These are phyloP conservation scores for Synanthedon myopaeformis DNA, from an alignment of 2,888 invertebrate species.

Conservation along the genomic window DNA sequence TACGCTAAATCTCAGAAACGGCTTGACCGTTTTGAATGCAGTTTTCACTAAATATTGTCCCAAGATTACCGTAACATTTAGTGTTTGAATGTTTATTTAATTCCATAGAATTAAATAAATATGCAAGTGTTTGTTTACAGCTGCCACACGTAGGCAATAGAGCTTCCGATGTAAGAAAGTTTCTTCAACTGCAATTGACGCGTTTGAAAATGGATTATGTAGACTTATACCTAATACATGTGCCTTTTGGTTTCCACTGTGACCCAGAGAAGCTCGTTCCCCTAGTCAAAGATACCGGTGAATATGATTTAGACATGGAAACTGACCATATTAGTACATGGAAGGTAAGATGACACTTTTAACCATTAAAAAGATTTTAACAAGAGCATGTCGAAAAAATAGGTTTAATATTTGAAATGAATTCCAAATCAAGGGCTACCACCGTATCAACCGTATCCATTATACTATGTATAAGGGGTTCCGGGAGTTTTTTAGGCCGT, in stretches of 20 bases:
- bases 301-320: slow-evolving; percentile 69
- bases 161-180: slow-evolving; percentile 74
- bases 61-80: neutral
- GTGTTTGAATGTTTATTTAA: neutral
- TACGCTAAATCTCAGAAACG: no score
- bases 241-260: slow-evolving; percentile 76
- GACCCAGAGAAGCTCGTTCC: slow-evolving; percentile 68
- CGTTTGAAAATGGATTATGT: slow-evolving; percentile 77
- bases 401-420: neutral
- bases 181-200: slow-evolving; percentile 73
- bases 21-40: no score
- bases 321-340: slow-evolving; percentile 78
- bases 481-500: no score
- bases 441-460: no score
- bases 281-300: slow-evolving; percentile 68
- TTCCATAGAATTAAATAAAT: neutral
- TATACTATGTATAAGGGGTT: no score
- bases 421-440: neutral
- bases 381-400: neutral
- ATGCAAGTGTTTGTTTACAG: slow-evolving; percentile 39
- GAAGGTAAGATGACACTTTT: slow-evolving; percentile 61
- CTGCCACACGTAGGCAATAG: slow-evolving; percentile 78
- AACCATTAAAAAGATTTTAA: no score
- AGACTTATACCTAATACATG: slow-evolving; percentile 83
- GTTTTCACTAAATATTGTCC: no score